Conservation (phyloP, 2,888 invertebrate species). For the Apomyelois bistriatella region DNA sequence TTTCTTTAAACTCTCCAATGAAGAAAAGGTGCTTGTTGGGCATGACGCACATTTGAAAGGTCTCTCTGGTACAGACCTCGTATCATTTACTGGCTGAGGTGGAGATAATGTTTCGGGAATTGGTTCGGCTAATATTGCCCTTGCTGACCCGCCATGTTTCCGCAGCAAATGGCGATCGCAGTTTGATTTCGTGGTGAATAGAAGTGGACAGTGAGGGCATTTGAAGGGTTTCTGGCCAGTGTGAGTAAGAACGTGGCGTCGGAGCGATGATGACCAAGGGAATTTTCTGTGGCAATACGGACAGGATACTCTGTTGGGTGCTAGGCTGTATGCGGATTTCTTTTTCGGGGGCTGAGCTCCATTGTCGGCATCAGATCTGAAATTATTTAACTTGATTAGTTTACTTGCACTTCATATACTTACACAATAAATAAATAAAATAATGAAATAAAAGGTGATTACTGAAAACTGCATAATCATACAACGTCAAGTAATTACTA, state of each 20-base stretch:
- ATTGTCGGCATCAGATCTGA: constrained; percentile 84
- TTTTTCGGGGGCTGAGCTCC: constrained; percentile 84
- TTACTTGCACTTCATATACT: background rate
- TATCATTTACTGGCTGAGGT: constrained; percentile 52
- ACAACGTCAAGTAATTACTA: too few relatives aligned
- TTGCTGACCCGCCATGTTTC: constrained; percentile 84
- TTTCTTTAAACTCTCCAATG: constrained; percentile 88
- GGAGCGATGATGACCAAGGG: constrained; percentile 97
- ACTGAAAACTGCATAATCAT: too few relatives aligned
- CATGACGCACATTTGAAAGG: constrained; percentile 90
- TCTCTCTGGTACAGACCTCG: constrained; percentile 86
- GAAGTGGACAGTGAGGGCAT: constrained; percentile 94
- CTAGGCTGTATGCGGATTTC: constrained; percentile 96
- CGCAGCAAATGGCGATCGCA: constrained; percentile 95
- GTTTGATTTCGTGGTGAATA: constrained; percentile 98
- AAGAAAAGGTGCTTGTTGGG: constrained; percentile 90
- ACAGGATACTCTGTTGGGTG: constrained; percentile 95
- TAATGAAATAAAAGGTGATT: background rate
- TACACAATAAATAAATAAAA: background rate
- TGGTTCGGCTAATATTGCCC: constrained; percentile 65
- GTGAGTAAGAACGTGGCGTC: constrained; percentile 97
- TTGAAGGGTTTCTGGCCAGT: constrained; percentile 98
- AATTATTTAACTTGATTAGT: constrained; percentile 4
- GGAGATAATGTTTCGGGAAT: constrained; percentile 51
- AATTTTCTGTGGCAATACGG: constrained; percentile 96